Evolutionary conservation across 2,797 vertebrate species (phyloP).

Genomic region (Gouania willdenowi): DNA sequence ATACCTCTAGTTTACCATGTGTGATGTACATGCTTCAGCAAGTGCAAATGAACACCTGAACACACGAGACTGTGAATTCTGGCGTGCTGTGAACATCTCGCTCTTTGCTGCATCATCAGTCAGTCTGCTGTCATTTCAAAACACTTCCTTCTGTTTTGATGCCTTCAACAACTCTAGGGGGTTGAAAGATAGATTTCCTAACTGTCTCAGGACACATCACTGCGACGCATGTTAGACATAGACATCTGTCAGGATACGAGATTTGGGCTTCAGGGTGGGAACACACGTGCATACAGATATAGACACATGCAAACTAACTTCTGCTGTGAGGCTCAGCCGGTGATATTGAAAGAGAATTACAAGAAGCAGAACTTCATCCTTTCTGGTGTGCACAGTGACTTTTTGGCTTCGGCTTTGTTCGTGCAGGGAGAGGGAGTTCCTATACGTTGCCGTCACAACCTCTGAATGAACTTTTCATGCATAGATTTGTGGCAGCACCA

Average conservation of each 20-base stretch:
- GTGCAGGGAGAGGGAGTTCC: conserved; percentile 5
- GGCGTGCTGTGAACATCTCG: conserved; percentile 8
- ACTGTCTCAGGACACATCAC: conserved; percentile 24
- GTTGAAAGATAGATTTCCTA: conserved; percentile 11
- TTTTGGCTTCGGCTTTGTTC: conserved; percentile 4
- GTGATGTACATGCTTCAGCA: neutral
- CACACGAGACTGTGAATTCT: conserved; percentile 1
- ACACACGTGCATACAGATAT: conserved; percentile 5
- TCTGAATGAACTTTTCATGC: conserved; percentile 25
- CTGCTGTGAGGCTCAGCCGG: conserved; percentile 32
- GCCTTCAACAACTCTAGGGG: conserved; percentile 1
- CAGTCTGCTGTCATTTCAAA: neutral
- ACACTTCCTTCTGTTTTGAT: conserved; percentile 2
- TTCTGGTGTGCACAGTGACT: conserved; percentile 14
- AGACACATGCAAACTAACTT: conserved; percentile 6
- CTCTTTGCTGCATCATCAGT: neutral
- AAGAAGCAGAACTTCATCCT: conserved; percentile 17
- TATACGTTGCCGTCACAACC: conserved; percentile 21
- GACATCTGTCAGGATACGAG: conserved; percentile 43
- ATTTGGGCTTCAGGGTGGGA: conserved; percentile 29
- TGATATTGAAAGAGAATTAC: conserved; percentile 35
- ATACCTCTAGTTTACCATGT: neutral
- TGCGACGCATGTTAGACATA: conserved; percentile 33
- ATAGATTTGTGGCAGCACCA: conserved; percentile 28
- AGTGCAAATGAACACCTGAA: neutral